Percentiles rank a stretch among this genome's conserved stretches.
phyloP scores from a whole-genome alignment of 2,113 vertebrate genomes.

The Synodontis membranacea region DNA sequence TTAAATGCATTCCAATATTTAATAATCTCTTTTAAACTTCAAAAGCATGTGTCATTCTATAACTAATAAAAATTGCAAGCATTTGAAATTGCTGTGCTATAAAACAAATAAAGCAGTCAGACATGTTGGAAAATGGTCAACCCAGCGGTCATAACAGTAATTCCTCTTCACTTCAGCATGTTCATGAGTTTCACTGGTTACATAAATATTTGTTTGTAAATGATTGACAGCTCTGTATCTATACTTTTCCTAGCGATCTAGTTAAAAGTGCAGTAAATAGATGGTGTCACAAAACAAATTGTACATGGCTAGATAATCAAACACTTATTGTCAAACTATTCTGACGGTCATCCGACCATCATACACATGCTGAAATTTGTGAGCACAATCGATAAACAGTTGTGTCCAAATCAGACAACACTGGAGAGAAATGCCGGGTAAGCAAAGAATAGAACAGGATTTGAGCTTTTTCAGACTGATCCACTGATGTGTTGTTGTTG shows the following conservation, averaged over 20 bases:
- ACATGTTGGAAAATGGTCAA: not conserved
- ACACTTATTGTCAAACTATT: not conserved
- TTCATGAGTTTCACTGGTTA: not conserved
- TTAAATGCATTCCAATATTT: too few relatives aligned
- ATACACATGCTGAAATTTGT: not conserved
- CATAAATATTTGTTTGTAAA: not conserved
- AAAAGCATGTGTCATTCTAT: not conserved
- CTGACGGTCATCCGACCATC: not conserved
- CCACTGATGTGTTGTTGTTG: too few relatives aligned
- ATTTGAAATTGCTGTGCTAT: not conserved
- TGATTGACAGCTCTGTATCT: not conserved
- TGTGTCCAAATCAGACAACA: not conserved
- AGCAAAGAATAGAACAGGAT: not conserved
- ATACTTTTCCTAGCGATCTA: not conserved
- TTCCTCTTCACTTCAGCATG: not conserved
- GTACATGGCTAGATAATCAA: not conserved
- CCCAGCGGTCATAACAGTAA: not conserved
- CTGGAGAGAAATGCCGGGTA: not conserved
- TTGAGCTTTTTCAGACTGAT: not conserved
- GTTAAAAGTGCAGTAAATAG: not conserved
- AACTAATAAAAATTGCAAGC: not conserved
- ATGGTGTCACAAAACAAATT: not conserved
- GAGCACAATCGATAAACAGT: not conserved
- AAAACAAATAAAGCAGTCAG: not conserved
- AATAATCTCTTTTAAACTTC: too few relatives aligned